Evolutionary conservation across 2,113 vertebrate genomes (phyloP).

Genomic region (Marmota flaviventris): DNA sequence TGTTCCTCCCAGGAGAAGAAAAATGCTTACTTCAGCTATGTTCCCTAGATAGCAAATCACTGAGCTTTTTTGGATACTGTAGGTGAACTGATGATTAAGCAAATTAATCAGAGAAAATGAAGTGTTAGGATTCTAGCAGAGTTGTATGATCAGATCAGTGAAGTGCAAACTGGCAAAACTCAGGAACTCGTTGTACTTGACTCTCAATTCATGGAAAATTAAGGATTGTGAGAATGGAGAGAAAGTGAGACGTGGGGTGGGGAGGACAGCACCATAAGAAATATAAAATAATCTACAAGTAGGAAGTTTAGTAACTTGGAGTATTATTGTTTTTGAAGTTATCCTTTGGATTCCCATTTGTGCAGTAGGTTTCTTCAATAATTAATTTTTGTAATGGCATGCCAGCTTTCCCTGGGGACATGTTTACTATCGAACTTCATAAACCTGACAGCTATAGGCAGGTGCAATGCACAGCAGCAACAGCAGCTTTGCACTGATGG

Average conservation of each 20-base stretch:
- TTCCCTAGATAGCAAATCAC: not conserved
- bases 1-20: not conserved
- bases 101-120: slow-evolving; percentile 54
- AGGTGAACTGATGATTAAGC: slow-evolving; percentile 58
- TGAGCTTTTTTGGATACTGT: not conserved
- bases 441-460: not conserved
- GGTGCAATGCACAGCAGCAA: not conserved
- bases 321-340: slow-evolving; percentile 21
- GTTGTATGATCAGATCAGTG: not conserved
- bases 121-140: slow-evolving; percentile 58
- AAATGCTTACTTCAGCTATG: slow-evolving; percentile 62
- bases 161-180: not conserved
- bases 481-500: not conserved
- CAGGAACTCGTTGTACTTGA: not conserved
- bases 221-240: not conserved
- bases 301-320: not conserved
- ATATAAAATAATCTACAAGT: not conserved
- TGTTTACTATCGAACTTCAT: not conserved
- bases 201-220: slow-evolving; percentile 5
- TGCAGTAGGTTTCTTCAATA: not conserved
- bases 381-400: not conserved
- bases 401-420: not conserved
- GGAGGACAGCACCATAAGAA: not conserved
- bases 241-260: not conserved
- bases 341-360: not conserved